Evolutionary conservation across 1,140 invertebrate species (phyloP), one percentile per base, ranked within the genome.

Genomic region (Leptinotarsa lineolata): DNA sequence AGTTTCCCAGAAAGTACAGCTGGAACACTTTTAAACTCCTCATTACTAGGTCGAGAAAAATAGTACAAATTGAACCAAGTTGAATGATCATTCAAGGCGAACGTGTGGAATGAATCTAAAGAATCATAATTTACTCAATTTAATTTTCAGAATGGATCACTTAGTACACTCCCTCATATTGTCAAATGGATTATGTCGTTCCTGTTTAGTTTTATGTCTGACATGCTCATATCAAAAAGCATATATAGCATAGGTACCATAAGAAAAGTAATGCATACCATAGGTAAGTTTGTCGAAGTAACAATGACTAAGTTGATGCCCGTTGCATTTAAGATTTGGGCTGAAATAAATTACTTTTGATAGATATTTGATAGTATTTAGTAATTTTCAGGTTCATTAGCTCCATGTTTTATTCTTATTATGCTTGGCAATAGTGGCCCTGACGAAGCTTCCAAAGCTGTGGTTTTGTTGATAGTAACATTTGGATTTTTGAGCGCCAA

Each of bases 121-220:
- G 8, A 8, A 30, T 54, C 48, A 54, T 4, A 54, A 16, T 30
- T 65, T 45, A 59, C 22, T 63, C 2, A 15, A 66, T 60, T 76
- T 30, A 5, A 30, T 30, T 85, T 84, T 54, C 84, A 95, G 92
- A 92, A 92, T 81, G 93, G 93, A 4, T 78, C 90, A 12, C 83
- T 90, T 48, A 91, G 93, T 21, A 91, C 94, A 0, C 81, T 95
- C 4, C 95, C 95, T 0, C 97, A 96, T 80, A 77, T 92, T 1
- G 87, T 86, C 0, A 91, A 91, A 86, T 92, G 90, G 87, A 69
- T 93, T 0, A 78, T 92, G 58, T 89, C 90, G 30, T 89, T 93
- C 45, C 86, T 90, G 0, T 85, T 91, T 12, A 88, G 91, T 11
- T 88, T 86, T 76, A 44, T 90, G 0, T 88, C 91, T 0, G 92